phyloP scores from a whole-genome alignment of 2,113 vertebrate species.

The Cisticola juncidis region DNA sequence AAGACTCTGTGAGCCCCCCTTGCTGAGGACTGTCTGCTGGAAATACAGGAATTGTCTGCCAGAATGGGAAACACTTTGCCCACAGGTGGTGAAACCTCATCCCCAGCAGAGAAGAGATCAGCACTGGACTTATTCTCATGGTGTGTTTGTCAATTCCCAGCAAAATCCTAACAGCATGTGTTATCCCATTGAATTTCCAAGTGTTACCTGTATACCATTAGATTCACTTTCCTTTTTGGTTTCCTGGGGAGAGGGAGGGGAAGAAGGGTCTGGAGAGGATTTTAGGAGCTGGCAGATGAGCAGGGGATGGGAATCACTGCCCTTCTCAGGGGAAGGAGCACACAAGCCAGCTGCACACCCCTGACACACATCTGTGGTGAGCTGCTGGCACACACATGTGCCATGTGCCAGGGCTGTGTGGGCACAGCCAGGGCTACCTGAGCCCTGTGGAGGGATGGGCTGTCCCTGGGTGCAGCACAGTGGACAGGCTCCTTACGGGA shows the following conservation, averaged over 20 bases:
- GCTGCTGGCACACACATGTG: background rate
- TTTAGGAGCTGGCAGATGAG: background rate
- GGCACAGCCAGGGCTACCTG: background rate
- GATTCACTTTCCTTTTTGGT: background rate
- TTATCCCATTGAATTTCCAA: background rate
- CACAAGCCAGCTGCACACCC: background rate
- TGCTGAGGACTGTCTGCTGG: background rate
- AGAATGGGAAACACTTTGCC: background rate
- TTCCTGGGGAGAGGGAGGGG: background rate
- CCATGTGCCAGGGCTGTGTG: constrained; percentile 11
- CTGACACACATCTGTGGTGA: background rate
- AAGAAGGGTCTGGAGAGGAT: background rate
- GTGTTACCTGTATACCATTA: background rate
- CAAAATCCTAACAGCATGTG: background rate
- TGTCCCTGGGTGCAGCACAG: background rate
- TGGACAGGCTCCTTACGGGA: background rate
- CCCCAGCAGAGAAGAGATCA: background rate
- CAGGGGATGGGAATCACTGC: background rate
- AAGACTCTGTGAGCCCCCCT: background rate
- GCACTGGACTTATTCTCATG: background rate
- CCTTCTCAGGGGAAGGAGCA: background rate
- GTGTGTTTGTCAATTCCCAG: background rate
- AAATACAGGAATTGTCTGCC: background rate
- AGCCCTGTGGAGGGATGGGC: background rate
- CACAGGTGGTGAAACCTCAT: background rate